Base-by-base conservation (phyloP, 2,113 vertebrate genomes). In the Pogonocichla stellata region DNA sequence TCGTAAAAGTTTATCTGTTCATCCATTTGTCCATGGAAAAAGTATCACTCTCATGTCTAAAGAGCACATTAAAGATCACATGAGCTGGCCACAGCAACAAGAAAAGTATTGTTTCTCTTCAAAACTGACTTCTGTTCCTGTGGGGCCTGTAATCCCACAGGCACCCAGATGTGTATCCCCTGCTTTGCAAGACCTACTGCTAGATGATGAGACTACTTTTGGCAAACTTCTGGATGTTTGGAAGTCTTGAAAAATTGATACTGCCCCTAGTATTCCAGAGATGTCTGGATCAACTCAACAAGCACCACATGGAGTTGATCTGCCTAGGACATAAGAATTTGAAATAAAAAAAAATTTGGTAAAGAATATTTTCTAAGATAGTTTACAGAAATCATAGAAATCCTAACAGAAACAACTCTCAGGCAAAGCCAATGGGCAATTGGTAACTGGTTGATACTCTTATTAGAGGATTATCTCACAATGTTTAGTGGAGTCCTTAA, bases 271-370 rank as follows among this genome's bases (percentile, higher is more conserved):
- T 8, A 29, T 54, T 36, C 10, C 51, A 1, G 1, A 62, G 25
- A 34, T 8, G 3, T 40, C 20, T 42, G 40, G 29, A 62, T 25
- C 38, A 75, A 31, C 19, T 36, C 66, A 45, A 4, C 4, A 31
- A 62, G 9, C 4, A 12, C 17, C 17, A 8, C 4, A 1, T 3
- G 6, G 16, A 38, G 4, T 0, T 74, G 14, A 43, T 42, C 18
- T 56, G 16, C 48, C 33, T 19, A 33, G 11, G 5, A 22, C 25
- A 72, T 7, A 33, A 51, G 53, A 51, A 58, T 16, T 60, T 10
- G 3, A 4, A 81, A 58, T 65, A 51, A 40, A 56, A 53, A 53
- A 40, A 17, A 13, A 23, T 34, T 72, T 8, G 20, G 12, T 38
- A 33, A 67, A 31, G 7, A 65, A 6, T 19, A 47, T 33, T 71